Conservation (phyloP, 2,888 invertebrate species). For the Tinea trinotella region DNA sequence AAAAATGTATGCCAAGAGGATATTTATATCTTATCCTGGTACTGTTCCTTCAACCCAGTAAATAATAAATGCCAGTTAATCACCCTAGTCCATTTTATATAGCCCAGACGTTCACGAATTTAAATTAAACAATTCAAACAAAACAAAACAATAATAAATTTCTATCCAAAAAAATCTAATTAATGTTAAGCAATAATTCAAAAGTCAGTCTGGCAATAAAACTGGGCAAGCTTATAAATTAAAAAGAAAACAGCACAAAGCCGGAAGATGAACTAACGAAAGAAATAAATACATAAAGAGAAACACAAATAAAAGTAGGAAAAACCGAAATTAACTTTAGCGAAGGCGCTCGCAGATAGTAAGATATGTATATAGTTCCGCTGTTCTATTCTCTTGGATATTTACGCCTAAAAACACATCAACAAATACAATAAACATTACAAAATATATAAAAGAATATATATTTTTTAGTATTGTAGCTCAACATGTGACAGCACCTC, state of each 20-base stretch:
- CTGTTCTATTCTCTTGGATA: background rate
- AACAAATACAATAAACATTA: background rate
- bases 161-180: background rate
- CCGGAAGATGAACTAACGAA: background rate
- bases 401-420: no score
- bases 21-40: no score
- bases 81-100: no score
- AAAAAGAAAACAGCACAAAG: background rate
- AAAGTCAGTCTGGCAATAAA: background rate
- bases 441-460: no score
- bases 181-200: background rate
- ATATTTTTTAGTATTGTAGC: no score
- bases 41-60: no score
- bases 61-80: no score
- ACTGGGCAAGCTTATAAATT: background rate
- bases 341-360: background rate
- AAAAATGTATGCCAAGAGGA: no score
- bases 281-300: background rate
- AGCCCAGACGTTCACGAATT: no score
- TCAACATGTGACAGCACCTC: no score
- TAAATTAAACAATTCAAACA: background rate
- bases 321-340: slow-evolving; percentile 5
- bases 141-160: background rate
- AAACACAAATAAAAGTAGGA: slow-evolving; percentile 8
- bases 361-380: no score